Evolutionary conservation across 2,797 vertebrate species (phyloP).

Genomic region (Esox masquinongy): DNA sequence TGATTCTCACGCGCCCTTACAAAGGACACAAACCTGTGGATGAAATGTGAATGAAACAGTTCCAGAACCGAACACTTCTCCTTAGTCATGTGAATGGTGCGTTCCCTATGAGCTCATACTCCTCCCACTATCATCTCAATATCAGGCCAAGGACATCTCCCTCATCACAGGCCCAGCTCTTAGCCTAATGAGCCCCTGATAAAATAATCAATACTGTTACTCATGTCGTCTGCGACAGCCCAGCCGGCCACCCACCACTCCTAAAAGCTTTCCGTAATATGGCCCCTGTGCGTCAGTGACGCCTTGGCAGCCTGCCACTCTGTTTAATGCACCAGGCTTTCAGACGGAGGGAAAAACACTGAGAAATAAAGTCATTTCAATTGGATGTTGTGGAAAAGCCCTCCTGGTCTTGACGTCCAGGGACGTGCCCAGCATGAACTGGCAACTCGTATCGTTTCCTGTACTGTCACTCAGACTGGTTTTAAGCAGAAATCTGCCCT

Average conservation of each 20-base stretch:
- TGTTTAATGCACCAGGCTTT: constrained; percentile 55
- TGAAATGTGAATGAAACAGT: constrained; percentile 12
- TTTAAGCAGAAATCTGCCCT: background rate
- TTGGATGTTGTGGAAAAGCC: constrained; percentile 26
- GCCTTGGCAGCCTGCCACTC: constrained; percentile 70
- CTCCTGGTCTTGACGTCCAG: background rate
- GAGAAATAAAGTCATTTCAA: constrained; percentile 37
- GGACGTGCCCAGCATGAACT: constrained; percentile 12
- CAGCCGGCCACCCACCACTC: constrained; percentile 49
- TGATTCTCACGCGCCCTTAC: background rate
- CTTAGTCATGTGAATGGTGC: constrained; percentile 31
- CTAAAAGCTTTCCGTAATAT: constrained; percentile 82
- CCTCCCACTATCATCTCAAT: constrained; percentile 50
- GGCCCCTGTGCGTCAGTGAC: constrained; percentile 54
- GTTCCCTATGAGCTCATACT: constrained; percentile 37
- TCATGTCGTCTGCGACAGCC: constrained; percentile 59
- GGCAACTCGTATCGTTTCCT: constrained; percentile 11
- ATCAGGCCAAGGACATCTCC: constrained; percentile 74
- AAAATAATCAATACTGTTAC: constrained; percentile 78
- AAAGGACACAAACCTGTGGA: background rate
- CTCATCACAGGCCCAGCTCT: constrained; percentile 69
- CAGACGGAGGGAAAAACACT: constrained; percentile 29
- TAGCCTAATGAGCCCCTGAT: constrained; percentile 80
- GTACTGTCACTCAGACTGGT: background rate
- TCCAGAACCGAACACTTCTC: background rate